Conservation (phyloP, 1,140 invertebrate species). For the Limonius californicus region DNA sequence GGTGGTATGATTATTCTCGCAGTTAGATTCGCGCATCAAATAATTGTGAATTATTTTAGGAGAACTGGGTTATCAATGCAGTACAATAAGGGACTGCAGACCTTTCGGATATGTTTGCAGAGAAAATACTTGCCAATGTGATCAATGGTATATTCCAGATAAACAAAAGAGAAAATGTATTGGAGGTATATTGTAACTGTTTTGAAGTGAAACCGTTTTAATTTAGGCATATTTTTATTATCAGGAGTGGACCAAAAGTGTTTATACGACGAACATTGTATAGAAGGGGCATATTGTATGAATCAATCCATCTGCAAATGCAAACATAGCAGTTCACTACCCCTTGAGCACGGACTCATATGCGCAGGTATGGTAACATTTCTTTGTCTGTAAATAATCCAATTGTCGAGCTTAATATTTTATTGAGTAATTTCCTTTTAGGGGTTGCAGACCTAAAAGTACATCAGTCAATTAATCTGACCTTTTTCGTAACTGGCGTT, state of each 20-base stretch:
- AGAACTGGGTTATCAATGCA: constrained; percentile 27
- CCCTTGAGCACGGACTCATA: background rate
- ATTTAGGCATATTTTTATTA: constrained; percentile 15
- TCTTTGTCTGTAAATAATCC: background rate
- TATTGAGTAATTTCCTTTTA: no score
- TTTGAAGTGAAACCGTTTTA: background rate
- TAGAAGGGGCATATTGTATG: constrained; percentile 38
- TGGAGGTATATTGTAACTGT: constrained; percentile 29
- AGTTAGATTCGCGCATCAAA: no score
- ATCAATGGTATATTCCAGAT: constrained; percentile 28
- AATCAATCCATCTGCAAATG: constrained; percentile 37
- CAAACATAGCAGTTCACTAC: constrained; percentile 19
- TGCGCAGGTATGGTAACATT: background rate
- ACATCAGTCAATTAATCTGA: background rate
- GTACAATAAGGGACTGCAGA: constrained; percentile 30
- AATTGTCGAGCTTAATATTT: background rate
- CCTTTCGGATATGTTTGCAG: constrained; percentile 37
- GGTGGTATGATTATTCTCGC: no score
- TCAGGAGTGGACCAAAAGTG: constrained; percentile 36
- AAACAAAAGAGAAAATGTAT: constrained; percentile 30
- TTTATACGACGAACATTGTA: constrained; percentile 39
- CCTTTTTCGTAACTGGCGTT: background rate
- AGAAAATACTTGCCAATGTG: constrained; percentile 38
- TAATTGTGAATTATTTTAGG: constrained; percentile 25
- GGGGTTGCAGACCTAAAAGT: background rate